phyloP scores from a whole-genome alignment of 2,888 invertebrate species.

The Diarsia mendica region DNA sequence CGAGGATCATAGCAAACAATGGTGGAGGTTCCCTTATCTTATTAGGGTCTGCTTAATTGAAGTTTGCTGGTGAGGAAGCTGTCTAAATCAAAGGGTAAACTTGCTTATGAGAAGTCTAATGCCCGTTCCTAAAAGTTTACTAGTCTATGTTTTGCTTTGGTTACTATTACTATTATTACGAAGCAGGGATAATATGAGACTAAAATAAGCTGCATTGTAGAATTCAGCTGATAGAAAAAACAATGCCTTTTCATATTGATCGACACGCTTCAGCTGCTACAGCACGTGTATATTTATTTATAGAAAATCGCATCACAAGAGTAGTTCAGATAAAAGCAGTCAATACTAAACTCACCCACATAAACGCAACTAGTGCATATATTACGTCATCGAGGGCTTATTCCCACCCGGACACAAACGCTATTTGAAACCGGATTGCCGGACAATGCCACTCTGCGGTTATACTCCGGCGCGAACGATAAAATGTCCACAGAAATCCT shows the following conservation, averaged over 20 bases:
- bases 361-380: slow-evolving; percentile 37
- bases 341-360: slow-evolving; percentile 12
- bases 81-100: not conserved
- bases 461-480: slow-evolving; percentile 41
- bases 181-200: not conserved
- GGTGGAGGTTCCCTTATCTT: not conserved
- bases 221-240: not conserved
- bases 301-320: slow-evolving; percentile 7
- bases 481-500: slow-evolving; percentile 26
- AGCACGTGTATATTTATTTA: slow-evolving; percentile 33
- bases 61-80: not conserved
- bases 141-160: not conserved
- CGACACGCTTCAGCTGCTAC: not conserved
- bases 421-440: slow-evolving; percentile 66
- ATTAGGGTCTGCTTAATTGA: not conserved
- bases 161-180: not conserved
- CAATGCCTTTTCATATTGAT: slow-evolving; percentile 7
- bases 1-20: slow-evolving; percentile 6
- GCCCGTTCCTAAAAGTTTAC: too few relatives aligned
- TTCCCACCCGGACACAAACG: slow-evolving; percentile 59
- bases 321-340: not conserved
- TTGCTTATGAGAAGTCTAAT: not conserved
- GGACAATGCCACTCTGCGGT: slow-evolving; percentile 60
- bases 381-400: slow-evolving; percentile 62
- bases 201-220: not conserved